Evolutionary conservation across 2,113 vertebrate species (phyloP).

Genomic region (Bambusicola thoracicus): DNA sequence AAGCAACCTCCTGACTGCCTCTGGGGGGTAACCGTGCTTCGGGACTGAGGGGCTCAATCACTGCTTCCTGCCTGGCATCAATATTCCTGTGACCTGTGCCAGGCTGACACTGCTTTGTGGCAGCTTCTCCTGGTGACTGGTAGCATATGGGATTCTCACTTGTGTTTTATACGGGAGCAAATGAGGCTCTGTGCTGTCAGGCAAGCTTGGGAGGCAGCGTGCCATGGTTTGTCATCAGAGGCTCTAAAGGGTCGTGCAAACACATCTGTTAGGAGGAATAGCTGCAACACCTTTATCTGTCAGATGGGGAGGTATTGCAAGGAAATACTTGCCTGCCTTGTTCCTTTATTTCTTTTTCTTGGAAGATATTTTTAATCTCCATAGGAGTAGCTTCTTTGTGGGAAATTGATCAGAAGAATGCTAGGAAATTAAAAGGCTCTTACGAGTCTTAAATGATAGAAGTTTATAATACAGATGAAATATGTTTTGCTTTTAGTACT

Average conservation of each 20-base stretch:
- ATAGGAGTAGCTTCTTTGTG: neutral
- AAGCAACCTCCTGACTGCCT: fast-evolving
- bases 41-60: too few species aligned
- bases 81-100: neutral
- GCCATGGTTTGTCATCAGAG: neutral
- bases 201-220: neutral
- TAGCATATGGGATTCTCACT: neutral
- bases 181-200: neutral
- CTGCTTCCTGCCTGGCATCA: neutral
- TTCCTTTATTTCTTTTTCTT: neutral
- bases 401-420: neutral
- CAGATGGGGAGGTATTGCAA: neutral
- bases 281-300: fast-evolving
- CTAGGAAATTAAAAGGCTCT: neutral
- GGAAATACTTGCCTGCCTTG: neutral
- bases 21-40: neutral
- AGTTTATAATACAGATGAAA: neutral
- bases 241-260: neutral
- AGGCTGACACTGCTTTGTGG: neutral
- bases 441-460: neutral
- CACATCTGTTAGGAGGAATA: neutral
- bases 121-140: neutral
- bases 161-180: neutral
- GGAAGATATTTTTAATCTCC: neutral
- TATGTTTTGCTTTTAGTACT: neutral